A percentile compares a stretch with the other conserved stretches of the same genome.
Evolutionary conservation across 1,140 invertebrate species (phyloP).

Genomic region (Babylonia areolata): DNA sequence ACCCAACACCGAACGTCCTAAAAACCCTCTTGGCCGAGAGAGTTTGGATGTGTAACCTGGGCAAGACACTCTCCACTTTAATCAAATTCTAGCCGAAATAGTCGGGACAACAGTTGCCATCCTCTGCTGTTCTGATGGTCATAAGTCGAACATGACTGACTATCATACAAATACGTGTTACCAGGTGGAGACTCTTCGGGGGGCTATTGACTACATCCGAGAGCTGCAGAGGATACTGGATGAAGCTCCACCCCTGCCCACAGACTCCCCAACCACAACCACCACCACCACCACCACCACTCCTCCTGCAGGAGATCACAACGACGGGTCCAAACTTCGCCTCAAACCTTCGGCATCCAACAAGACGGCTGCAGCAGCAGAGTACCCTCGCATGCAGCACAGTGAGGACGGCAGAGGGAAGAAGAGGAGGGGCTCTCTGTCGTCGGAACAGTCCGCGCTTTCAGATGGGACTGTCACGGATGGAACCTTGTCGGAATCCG

Average conservation of each 20-base stretch:
- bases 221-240: conserved; percentile 86
- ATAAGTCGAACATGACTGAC: no score
- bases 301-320: background rate
- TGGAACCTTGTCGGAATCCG: background rate
- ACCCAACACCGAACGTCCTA: no score
- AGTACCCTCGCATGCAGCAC: background rate
- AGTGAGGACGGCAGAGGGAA: background rate
- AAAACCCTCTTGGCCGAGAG: no score
- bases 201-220: conserved; percentile 94
- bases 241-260: conserved; percentile 65
- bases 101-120: no score
- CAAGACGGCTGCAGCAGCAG: background rate
- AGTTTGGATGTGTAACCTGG: no score
- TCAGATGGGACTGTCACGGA: background rate
- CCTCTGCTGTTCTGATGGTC: no score
- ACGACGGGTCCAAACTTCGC: background rate
- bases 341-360: background rate
- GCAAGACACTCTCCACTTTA: no score
- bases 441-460: conserved; percentile 4
- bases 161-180: no score
- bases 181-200: conserved; percentile 85
- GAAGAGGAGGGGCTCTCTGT: conserved; percentile 14
- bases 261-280: background rate
- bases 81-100: no score
- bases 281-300: background rate